Evolutionary conservation across 2,113 vertebrate genomes (phyloP).

Genomic region (Odocoileus hemionus): DNA sequence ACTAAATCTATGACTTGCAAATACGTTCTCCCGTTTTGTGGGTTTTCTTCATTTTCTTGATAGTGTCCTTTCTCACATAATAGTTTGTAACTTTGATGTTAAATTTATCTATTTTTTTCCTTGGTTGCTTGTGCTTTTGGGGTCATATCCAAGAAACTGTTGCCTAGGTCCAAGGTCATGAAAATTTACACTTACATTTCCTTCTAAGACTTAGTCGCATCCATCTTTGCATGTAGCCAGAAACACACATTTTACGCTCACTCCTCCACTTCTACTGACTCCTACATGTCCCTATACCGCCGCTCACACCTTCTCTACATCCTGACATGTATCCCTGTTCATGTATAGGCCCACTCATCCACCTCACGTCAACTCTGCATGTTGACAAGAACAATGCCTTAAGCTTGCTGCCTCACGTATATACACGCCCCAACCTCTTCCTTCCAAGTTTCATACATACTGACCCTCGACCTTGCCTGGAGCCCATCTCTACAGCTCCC

Average conservation of each 20-base stretch:
- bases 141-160: neutral
- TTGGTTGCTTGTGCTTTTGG: neutral
- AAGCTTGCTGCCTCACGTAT: neutral
- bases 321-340: neutral
- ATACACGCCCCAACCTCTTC: neutral
- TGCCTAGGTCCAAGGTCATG: neutral
- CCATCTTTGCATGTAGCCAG: accelerated
- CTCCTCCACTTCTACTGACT: neutral
- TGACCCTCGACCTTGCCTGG: neutral
- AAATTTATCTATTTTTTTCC: neutral
- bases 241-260: neutral
- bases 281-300: accelerated
- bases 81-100: neutral
- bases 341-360: accelerated
- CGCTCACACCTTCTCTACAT: neutral
- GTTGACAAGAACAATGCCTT: neutral
- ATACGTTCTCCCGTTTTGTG: neutral
- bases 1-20: neutral
- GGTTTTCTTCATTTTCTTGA: neutral
- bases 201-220: neutral
- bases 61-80: neutral
- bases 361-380: neutral
- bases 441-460: neutral
- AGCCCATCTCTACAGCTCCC: neutral
- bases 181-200: neutral